Evolutionary conservation across 2,113 vertebrate genomes (phyloP).

Genomic region (Porphyrio hochstetteri): DNA sequence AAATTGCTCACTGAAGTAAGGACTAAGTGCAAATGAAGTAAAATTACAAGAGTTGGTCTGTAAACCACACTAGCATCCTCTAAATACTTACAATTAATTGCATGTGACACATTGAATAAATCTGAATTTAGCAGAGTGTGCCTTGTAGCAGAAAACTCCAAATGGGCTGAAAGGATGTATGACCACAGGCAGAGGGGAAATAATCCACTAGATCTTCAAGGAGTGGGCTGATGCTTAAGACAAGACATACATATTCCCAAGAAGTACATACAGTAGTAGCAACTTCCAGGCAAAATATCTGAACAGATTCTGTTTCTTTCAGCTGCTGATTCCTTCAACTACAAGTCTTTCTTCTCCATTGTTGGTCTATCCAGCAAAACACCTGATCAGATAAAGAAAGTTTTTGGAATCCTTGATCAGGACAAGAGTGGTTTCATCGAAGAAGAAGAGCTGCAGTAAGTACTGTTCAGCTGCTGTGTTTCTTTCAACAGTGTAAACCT

Average conservation of each 20-base stretch:
- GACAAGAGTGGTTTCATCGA: slow-evolving; percentile 86
- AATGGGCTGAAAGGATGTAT: not conserved
- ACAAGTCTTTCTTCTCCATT: slow-evolving; percentile 82
- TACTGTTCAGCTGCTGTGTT: not conserved
- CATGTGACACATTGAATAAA: not conserved
- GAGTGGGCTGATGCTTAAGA: not conserved
- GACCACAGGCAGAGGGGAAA: not conserved
- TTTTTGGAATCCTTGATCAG: slow-evolving; percentile 84
- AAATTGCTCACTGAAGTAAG: not conserved
- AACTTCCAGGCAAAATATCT: not conserved
- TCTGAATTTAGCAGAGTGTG: not conserved
- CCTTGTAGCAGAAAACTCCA: not conserved
- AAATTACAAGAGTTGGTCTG: not conserved
- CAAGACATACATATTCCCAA: not conserved
- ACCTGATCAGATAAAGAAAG: slow-evolving; percentile 75
- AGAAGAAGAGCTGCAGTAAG: slow-evolving; percentile 86
- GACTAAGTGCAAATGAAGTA: not conserved
- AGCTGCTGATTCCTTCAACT: slow-evolving; percentile 84
- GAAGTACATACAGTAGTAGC: not conserved
- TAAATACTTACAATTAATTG: slow-evolving; percentile 17
- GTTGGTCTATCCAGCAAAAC: slow-evolving; percentile 80
- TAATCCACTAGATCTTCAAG: not conserved
- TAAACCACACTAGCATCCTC: not conserved
- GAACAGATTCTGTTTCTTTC: slow-evolving; percentile 32
- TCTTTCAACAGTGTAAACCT: not conserved